phyloP scores from a whole-genome alignment of 2,113 vertebrate genomes.

The Nanorana parkeri region DNA sequence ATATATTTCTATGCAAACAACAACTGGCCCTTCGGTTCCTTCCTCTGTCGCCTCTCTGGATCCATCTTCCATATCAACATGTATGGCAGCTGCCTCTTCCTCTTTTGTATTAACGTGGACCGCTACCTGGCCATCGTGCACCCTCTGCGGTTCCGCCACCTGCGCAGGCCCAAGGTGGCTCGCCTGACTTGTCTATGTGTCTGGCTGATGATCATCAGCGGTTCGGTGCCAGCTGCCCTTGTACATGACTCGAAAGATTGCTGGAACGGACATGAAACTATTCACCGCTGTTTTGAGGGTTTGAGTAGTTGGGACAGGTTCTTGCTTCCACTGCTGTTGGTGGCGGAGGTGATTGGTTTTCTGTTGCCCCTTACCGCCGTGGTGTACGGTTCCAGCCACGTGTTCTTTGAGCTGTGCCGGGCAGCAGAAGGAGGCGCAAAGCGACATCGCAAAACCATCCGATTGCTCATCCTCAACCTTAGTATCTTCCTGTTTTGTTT shows the following conservation, averaged over 20 bases:
- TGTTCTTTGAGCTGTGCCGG: constrained; percentile 71
- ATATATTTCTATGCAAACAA: constrained; percentile 75
- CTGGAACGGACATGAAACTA: not conserved
- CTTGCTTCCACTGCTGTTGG: constrained; percentile 72
- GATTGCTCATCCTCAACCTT: constrained; percentile 75
- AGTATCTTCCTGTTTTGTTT: constrained; percentile 81
- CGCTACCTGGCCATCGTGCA: constrained; percentile 79
- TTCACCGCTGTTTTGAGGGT: constrained; percentile 74
- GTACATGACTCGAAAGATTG: constrained; percentile 71
- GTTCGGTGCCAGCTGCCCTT: constrained; percentile 70
- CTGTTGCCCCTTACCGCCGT: constrained; percentile 74
- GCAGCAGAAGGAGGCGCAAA: constrained; percentile 47
- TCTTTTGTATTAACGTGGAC: constrained; percentile 81
- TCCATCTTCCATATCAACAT: constrained; percentile 86
- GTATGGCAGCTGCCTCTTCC: constrained; percentile 85
- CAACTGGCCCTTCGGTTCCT: constrained; percentile 73
- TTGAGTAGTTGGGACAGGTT: constrained; percentile 72
- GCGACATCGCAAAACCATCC: constrained; percentile 70
- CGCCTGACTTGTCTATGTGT: constrained; percentile 69
- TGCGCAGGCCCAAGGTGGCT: constrained; percentile 73
- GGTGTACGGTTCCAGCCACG: constrained; percentile 67
- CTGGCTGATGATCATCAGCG: constrained; percentile 74
- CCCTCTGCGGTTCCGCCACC: constrained; percentile 75
- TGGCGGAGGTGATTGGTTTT: constrained; percentile 77
- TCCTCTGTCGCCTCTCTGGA: constrained; percentile 76